Base-by-base conservation (phyloP, 2,888 invertebrate species). In the Brachypalpus laphriformis region DNA sequence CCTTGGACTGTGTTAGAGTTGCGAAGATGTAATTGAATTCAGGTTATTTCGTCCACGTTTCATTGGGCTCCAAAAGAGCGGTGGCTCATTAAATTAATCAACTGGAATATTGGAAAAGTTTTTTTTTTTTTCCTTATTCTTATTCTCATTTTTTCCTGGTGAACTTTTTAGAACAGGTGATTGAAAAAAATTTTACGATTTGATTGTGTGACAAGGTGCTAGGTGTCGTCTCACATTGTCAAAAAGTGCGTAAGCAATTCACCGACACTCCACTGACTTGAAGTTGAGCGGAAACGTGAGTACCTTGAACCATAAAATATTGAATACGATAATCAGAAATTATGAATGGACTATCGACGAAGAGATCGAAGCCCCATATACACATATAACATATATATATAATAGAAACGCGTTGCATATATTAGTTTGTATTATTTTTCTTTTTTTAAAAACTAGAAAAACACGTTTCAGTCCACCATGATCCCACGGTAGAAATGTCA, bases 391-490 rank as follows among this genome's bases (percentile, higher is more conserved):
- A 25, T 34, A 9, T 34, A 18, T 34, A 25, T 42, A 56, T 22
- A 74, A 42, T 40, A 31, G 45, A 70, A 68, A 68, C 51, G 65
- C 72, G 54, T 74, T 75, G 75, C 66, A 81, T 74, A 81, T 63
- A 72, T 78, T 78, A 82, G 61, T 61, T 49, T 74, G 54, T 40
- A 20, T 47, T n/a, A n/a, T n/a, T n/a, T n/a, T n/a, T n/a, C n/a
- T n/a, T n/a, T n/a, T n/a, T n/a, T n/a, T n/a, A 65, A 51, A 76
- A 82, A 82, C 82, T 76, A 76, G 82, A 76, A 82, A 76, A 76
- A 82, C 82, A 82, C 63, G 82, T 81, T 82, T 71, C 18, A 54
- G 71, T 65, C 65, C 14, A 40, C 54, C 68, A 37, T 59, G 57
- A 40, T 82, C 82, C 82, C 82, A 82, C 82, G 76, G 82, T 76